Conservation (phyloP, 2,888 invertebrate species). For the Cryptophagus acutangulus region DNA sequence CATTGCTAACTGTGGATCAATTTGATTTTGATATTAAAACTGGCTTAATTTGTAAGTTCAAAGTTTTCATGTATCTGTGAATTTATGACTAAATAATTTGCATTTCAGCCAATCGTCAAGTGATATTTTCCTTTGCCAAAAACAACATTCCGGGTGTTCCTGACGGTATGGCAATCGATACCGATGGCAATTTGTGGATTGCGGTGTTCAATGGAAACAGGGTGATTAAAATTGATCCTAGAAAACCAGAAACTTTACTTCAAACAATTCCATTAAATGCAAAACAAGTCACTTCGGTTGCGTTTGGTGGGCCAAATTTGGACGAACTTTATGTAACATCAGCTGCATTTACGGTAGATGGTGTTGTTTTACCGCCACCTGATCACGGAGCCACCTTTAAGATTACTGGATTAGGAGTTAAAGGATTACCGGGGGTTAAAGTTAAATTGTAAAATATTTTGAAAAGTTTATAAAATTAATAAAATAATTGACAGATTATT, state of each 20-base stretch:
- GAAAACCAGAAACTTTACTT: slow-evolving; percentile 52
- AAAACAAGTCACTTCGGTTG: slow-evolving; percentile 51
- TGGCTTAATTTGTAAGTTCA: slow-evolving; percentile 49
- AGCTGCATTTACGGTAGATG: slow-evolving; percentile 31
- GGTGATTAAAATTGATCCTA: slow-evolving; percentile 55
- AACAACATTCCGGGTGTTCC: slow-evolving; percentile 52
- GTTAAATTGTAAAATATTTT: slow-evolving; percentile 24
- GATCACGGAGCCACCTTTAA: slow-evolving; percentile 42
- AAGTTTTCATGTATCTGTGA: too few species aligned
- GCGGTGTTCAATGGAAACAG: slow-evolving; percentile 68
- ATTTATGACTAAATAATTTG: too few species aligned
- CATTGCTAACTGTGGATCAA: slow-evolving; percentile 57
- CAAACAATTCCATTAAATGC: slow-evolving; percentile 60
- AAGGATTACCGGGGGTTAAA: slow-evolving; percentile 37
- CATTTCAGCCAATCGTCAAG: slow-evolving; percentile 57
- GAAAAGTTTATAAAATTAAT: not conserved
- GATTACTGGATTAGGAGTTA: slow-evolving; percentile 40
- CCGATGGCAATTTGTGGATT: slow-evolving; percentile 72
- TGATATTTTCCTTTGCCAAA: slow-evolving; percentile 54
- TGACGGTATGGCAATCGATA: slow-evolving; percentile 62
- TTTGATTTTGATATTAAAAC: slow-evolving; percentile 62
- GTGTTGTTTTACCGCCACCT: slow-evolving; percentile 18
- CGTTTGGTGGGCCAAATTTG: slow-evolving; percentile 33
- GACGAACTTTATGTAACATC: slow-evolving; percentile 30
- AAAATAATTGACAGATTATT: not conserved